A percentile compares a stretch with the other conserved stretches of the same genome.
Conservation (phyloP, 2,797 vertebrate genomes). For the Sparidentex hasta region DNA sequence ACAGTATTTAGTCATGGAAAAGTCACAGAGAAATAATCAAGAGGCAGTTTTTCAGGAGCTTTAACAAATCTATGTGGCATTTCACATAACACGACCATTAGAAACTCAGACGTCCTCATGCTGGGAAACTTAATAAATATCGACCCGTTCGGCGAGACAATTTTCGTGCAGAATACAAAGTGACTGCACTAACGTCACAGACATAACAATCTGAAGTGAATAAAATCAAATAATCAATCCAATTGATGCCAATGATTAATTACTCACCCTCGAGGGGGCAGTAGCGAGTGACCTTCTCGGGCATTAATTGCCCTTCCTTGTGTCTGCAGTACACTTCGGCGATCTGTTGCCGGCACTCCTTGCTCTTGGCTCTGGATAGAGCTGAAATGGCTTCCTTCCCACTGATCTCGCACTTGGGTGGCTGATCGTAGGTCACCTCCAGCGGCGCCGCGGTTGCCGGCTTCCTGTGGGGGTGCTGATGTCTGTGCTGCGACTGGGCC, state of each 20-base stretch:
- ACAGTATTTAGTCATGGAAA: constrained; percentile 5
- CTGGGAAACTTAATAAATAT: constrained; percentile 4
- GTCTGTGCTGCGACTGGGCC: constrained; percentile 73
- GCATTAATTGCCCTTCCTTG: constrained; percentile 94
- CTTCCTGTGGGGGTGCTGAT: constrained; percentile 80
- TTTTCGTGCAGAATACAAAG: constrained; percentile 48
- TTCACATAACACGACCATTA: neutral
- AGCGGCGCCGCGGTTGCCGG: constrained; percentile 75
- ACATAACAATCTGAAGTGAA: constrained; percentile 30
- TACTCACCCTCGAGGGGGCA: constrained; percentile 90
- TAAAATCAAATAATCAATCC: constrained; percentile 46
- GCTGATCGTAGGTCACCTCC: constrained; percentile 89
- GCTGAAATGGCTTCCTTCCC: constrained; percentile 98
- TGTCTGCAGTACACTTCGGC: constrained; percentile 94
- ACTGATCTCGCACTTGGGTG: constrained; percentile 93
- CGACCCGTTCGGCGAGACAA: constrained; percentile 15
- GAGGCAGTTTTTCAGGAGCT: neutral
- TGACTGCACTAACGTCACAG: constrained; percentile 7
- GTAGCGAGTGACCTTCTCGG: constrained; percentile 92
- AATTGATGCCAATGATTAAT: constrained; percentile 10
- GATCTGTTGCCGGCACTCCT: constrained; percentile 94
- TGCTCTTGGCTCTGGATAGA: constrained; percentile 92
- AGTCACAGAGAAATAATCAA: neutral
- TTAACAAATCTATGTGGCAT: neutral
- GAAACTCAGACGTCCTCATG: neutral